Evolutionary conservation across 2,113 vertebrate genomes (phyloP).

Genomic region (Pluvialis apricaria): DNA sequence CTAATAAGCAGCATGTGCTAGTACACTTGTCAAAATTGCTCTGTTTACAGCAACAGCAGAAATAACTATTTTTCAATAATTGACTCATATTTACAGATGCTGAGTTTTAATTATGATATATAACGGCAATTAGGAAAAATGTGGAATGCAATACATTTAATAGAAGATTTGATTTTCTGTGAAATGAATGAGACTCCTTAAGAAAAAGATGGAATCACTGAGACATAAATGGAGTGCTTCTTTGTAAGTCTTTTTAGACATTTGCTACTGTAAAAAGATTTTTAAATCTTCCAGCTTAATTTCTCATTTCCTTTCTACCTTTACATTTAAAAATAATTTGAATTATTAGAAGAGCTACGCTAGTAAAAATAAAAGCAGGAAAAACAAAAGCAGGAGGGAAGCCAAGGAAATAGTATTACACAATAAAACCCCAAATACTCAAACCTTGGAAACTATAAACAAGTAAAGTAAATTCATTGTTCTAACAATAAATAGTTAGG

Average conservation of each 20-base stretch:
- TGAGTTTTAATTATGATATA: neutral
- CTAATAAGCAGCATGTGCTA: neutral
- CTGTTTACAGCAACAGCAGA: neutral
- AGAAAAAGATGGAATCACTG: neutral
- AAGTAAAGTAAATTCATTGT: neutral
- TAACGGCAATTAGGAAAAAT: neutral
- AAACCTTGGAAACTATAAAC: neutral
- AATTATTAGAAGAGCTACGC: neutral
- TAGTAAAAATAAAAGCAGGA: neutral
- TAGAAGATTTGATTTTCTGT: neutral
- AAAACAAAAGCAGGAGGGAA: neutral
- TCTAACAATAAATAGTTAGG: neutral
- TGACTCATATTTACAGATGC: neutral
- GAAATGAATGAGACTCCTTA: neutral
- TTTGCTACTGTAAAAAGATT: neutral
- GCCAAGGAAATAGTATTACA: neutral
- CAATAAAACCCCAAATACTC: neutral
- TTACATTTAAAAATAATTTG: neutral
- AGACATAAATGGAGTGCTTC: neutral
- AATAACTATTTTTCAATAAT: neutral
- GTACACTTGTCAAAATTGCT: neutral
- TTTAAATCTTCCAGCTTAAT: neutral
- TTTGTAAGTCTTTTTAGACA: neutral
- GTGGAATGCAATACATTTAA: neutral
- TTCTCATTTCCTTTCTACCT: neutral